Conservation (phyloP, 2,888 invertebrate genomes). For the Drosophila quinaria region DNA sequence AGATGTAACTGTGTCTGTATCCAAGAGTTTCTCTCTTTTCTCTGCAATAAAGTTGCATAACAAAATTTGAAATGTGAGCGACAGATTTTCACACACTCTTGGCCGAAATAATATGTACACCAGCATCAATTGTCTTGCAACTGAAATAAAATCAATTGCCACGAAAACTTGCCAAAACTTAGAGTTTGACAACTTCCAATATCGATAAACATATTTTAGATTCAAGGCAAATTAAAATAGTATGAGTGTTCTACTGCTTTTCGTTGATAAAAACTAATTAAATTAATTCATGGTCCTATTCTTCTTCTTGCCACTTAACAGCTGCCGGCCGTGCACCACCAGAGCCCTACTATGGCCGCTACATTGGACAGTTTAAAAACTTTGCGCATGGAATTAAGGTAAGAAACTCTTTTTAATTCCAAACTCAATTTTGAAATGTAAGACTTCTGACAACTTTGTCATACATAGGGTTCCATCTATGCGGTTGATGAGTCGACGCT, state of each 20-base stretch:
- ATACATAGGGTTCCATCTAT: constrained; percentile 90
- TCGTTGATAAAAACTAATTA: not conserved
- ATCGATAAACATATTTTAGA: no score
- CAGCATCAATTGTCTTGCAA: not conserved
- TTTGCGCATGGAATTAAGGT: constrained; percentile 91
- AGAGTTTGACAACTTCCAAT: no score
- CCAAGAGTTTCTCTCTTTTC: constrained; percentile 21
- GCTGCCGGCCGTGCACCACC: constrained; percentile 84
- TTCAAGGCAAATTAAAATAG: no score
- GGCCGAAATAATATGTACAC: not conserved
- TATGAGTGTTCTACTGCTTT: no score
- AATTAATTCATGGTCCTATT: constrained; percentile 7
- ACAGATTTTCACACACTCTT: not conserved
- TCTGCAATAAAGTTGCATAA: constrained; percentile 1
- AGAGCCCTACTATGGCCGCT: constrained; percentile 92
- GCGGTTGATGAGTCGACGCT: constrained; percentile 95
- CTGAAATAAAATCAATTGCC: not conserved
- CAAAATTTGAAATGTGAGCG: constrained; percentile 31
- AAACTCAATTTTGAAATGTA: not conserved
- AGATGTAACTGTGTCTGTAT: not conserved
- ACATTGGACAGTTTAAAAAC: constrained; percentile 90
- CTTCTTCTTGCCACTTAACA: constrained; percentile 37
- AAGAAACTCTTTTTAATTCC: constrained; percentile 10
- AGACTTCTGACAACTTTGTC: not conserved
- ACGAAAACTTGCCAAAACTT: no score